phyloP scores from a whole-genome alignment of 2,113 vertebrate species.

The Taurulus bubalis region DNA sequence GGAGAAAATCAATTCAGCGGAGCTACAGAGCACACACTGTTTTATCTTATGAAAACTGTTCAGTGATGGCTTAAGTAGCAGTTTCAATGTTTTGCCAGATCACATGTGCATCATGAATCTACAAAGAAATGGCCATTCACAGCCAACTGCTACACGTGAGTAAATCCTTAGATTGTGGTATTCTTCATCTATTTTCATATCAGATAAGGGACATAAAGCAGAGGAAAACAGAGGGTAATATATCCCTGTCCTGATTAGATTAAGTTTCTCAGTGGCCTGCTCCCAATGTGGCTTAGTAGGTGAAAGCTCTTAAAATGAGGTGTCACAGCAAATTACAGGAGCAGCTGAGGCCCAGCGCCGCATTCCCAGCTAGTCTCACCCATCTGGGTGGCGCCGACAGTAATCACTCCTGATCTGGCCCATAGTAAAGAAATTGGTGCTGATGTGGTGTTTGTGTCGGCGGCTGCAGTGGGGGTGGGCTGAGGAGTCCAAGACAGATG shows the following conservation, averaged over 20 bases:
- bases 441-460: slow-evolving; percentile 90
- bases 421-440: slow-evolving; percentile 87
- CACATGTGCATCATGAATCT: neutral
- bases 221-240: slow-evolving; percentile 78
- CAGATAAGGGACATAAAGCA: slow-evolving; percentile 14
- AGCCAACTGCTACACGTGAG: slow-evolving; percentile 10
- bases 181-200: slow-evolving; percentile 54
- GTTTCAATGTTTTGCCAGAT: slow-evolving; percentile 11
- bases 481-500: neutral
- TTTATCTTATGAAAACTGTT: slow-evolving; percentile 9
- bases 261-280: slow-evolving; percentile 71
- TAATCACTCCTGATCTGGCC: slow-evolving; percentile 91
- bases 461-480: slow-evolving; percentile 20
- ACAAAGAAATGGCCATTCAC: neutral
- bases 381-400: slow-evolving; percentile 87
- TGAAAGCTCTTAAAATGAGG: slow-evolving; percentile 91
- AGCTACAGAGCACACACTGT: neutral
- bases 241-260: slow-evolving; percentile 83
- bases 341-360: slow-evolving; percentile 81
- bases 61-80: neutral
- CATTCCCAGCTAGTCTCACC: slow-evolving; percentile 84
- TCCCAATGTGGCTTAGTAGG: slow-evolving; percentile 42
- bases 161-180: slow-evolving; percentile 24
- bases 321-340: slow-evolving; percentile 94
- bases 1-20: slow-evolving; percentile 15